Evolutionary conservation across 2,113 vertebrate species (phyloP).

Genomic region (Etheostoma spectabile): DNA sequence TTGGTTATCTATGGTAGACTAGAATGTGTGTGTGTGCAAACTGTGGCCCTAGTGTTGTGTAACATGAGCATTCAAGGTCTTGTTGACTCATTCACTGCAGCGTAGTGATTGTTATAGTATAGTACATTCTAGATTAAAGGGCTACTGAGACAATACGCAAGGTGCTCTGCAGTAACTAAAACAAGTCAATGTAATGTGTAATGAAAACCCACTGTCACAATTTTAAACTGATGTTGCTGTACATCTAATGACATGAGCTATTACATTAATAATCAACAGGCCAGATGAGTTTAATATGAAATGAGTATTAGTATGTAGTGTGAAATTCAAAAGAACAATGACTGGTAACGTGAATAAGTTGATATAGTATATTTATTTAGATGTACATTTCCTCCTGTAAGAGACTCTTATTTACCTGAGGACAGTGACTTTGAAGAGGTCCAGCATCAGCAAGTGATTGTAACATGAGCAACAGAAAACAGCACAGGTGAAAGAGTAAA

Average conservation of each 20-base stretch:
- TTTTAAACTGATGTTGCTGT: not conserved
- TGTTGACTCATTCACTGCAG: conserved; percentile 69
- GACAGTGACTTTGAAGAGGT: conserved; percentile 71
- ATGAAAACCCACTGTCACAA: not conserved
- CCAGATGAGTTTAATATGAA: not conserved
- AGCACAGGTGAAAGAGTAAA: conserved; percentile 24
- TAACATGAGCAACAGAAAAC: conserved; percentile 46
- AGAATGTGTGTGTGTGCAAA: conserved; percentile 22
- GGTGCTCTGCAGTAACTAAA: not conserved
- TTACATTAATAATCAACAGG: not conserved
- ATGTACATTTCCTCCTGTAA: conserved; percentile 52
- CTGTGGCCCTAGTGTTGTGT: conserved; percentile 57
- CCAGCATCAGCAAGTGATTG: conserved; percentile 68
- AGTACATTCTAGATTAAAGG: conserved; percentile 27
- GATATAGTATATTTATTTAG: conserved; percentile 68
- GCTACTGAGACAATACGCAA: not conserved
- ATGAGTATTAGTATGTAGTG: too few species aligned
- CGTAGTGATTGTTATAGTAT: conserved; percentile 26
- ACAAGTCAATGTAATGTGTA: not conserved
- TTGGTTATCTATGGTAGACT: conserved; percentile 49
- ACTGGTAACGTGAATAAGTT: conserved; percentile 4
- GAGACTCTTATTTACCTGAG: conserved; percentile 79
- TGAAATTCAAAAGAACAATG: not conserved
- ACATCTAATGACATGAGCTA: not conserved
- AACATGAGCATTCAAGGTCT: conserved; percentile 59